Percentiles rank a stretch among this genome's conserved stretches.
phyloP scores from a whole-genome alignment of 2,797 vertebrate genomes.

The Adelosebastes latens region DNA sequence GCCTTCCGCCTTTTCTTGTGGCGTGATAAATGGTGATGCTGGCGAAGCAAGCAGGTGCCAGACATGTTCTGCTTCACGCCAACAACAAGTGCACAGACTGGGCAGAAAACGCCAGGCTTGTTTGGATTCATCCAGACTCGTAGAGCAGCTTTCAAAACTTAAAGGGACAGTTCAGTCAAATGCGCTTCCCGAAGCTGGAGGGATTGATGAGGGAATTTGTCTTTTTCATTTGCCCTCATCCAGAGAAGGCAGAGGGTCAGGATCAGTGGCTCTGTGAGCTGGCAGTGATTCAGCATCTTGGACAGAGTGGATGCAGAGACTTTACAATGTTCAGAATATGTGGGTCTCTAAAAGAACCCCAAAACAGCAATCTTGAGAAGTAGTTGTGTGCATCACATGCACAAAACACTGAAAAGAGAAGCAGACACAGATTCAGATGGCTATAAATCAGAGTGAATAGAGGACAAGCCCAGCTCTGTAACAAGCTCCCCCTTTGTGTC shows the following conservation, averaged over 20 bases:
- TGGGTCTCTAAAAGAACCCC: neutral
- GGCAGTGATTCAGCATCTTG: conserved; percentile 36
- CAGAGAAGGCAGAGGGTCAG: conserved; percentile 42
- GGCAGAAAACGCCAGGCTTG: conserved; percentile 20
- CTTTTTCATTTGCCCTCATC: conserved; percentile 38
- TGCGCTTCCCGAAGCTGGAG: neutral
- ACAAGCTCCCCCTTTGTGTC: conserved; percentile 70
- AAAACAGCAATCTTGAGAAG: neutral
- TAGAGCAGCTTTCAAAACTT: conserved; percentile 34
- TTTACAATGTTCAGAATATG: neutral
- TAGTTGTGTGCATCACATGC: neutral
- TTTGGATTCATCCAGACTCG: conserved; percentile 27
- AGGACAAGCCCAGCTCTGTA: conserved; percentile 37
- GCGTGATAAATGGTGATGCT: conserved; percentile 62
- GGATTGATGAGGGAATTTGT: conserved; percentile 18
- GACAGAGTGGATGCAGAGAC: neutral
- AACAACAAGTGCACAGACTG: conserved; percentile 59
- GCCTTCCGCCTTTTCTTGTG: conserved; percentile 44
- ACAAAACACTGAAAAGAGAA: neutral
- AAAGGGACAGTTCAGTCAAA: conserved; percentile 45
- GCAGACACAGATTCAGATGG: conserved; percentile 20
- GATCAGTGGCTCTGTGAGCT: conserved; percentile 24
- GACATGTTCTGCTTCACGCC: conserved; percentile 40
- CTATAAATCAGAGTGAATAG: conserved; percentile 26
- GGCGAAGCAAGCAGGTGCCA: conserved; percentile 66